Evolutionary conservation across 2,113 vertebrate species (phyloP), one percentile per base, ranked within the genome.

Genomic region (Podocnemis expansa): DNA sequence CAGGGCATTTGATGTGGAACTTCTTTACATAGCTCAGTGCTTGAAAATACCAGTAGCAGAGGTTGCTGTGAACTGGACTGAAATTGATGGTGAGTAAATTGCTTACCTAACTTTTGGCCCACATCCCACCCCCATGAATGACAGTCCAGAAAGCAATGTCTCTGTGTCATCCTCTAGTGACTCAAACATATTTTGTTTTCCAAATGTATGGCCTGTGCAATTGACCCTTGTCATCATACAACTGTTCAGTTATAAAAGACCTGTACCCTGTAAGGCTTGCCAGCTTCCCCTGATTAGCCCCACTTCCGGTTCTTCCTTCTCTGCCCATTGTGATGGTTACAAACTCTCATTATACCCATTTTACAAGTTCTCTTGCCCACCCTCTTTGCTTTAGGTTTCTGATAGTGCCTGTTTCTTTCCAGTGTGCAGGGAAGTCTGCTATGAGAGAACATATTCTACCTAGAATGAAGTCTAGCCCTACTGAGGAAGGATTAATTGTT

Each of bases 1-100:
- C 95, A 99, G 99, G 99, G 99, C 99, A 0, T 99, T 99, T 98
- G 99, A 99, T 55, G 99, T 99, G 97, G 99, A 99, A 96, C 98
- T 99, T 47, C 98, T 99, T 49, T 99, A 99, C 87, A 99, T 99
- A 78, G 99, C 99, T 79, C 99, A 99, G 96, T 97, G 97, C 92
- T 98, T 99, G 87, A 98, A 98, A 95, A 99, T 99, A 96, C 99
- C 99, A 94, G 97, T 99, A 96, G 98, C 99, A 87, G 99, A 99
- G 97, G 98, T 99, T 96, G 99, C 99, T 25, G 99, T 99, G 90
- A 99, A 99, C 97, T 99, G 99, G 99, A 99, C 99, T 75, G 99
- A 99, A 98, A 99, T 99, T 96, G 99, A 99, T 99, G 99, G 99
- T 99, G 92, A 92, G 98, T 89, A 51, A 55, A 51, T 84, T 38